phyloP scores from a whole-genome alignment of 2,797 vertebrate species.

The Chloroceryle inda region DNA sequence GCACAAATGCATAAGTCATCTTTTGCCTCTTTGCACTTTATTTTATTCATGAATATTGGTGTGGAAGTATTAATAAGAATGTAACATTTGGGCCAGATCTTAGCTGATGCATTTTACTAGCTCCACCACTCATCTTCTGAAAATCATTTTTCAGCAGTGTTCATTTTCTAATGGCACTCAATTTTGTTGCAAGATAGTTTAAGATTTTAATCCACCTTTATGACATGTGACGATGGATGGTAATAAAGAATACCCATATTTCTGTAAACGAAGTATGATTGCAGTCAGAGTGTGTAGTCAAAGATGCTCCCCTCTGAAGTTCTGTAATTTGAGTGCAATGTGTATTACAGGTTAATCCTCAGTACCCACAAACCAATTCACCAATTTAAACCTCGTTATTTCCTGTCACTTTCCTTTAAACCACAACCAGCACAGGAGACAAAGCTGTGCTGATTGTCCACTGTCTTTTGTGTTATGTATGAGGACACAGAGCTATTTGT shows the following conservation, averaged over 20 bases:
- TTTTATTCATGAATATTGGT: slow-evolving; percentile 1
- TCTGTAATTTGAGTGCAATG: slow-evolving; percentile 21
- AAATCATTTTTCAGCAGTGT: not conserved
- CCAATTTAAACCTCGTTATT: slow-evolving; percentile 68
- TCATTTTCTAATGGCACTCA: not conserved
- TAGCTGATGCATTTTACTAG: not conserved
- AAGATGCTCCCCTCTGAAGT: slow-evolving; percentile 4
- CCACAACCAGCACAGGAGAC: not conserved
- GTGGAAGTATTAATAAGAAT: not conserved
- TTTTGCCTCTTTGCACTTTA: not conserved
- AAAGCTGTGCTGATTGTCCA: slow-evolving; percentile 28
- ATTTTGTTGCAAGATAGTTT: not conserved
- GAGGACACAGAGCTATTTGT: slow-evolving; percentile 48
- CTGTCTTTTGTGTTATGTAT: slow-evolving; percentile 52
- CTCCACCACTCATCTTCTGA: not conserved
- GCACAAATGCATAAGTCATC: not conserved
- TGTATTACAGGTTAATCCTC: slow-evolving; percentile 38
- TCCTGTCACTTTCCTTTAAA: slow-evolving; percentile 57
- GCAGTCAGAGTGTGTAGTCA: not conserved
- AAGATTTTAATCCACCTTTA: not conserved
- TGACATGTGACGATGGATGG: not conserved
- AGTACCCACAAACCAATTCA: slow-evolving; percentile 34
- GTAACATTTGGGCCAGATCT: not conserved
- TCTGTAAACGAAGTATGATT: not conserved
- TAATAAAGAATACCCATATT: not conserved